Evolutionary conservation across 2,888 invertebrate species (phyloP), one percentile per base, ranked within the genome.

Genomic region (Acrobasis consociella): DNA sequence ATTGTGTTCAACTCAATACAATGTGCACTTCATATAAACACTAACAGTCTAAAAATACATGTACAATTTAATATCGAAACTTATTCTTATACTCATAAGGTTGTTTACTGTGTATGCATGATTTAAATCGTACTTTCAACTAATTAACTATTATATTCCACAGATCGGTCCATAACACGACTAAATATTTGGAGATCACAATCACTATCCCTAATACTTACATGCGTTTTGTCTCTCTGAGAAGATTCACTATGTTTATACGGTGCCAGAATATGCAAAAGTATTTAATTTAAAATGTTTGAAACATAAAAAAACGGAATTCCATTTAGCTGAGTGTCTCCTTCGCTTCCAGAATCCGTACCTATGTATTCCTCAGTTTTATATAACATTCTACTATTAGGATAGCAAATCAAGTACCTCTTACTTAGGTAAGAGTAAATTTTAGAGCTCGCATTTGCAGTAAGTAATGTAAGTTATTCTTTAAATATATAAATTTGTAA

Each of bases 171-270:
- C 78, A 81, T 75, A 75, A 74, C 76, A 78, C 82, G 80, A 84
- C 84, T 83, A 82, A 78, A 81, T 76, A 80, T 80, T 77, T 82
- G 87, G 91, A 91, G 91, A 91, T 91, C 91, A 91, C 85, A 72
- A 83, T 80, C n/a, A 80, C 85, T 91, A 90, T 82, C 78, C 69
- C 85, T 90, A 90, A 83, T 81, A 83, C 84, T 85, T 85, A 86
- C 76, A 78, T 67, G 67, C 17, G 46, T 37, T n/a, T 60, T 59
- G 11, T 49, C 3, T 50, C 59, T 56, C 56, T 46, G 56, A 56
- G 56, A 56, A 46, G 1, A 56, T 56, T n/a, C 42, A 56, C 2
- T 16, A 38, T 1, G n/a, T 39, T 39, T 9, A 39, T n/a, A n/a
- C n/a, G n/a, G n/a, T n/a, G n/a, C n/a, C n/a, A n/a, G n/a, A n/a